Conservation (phyloP, 92 coral and sea anemone species). For the Porites divaricata region DNA sequence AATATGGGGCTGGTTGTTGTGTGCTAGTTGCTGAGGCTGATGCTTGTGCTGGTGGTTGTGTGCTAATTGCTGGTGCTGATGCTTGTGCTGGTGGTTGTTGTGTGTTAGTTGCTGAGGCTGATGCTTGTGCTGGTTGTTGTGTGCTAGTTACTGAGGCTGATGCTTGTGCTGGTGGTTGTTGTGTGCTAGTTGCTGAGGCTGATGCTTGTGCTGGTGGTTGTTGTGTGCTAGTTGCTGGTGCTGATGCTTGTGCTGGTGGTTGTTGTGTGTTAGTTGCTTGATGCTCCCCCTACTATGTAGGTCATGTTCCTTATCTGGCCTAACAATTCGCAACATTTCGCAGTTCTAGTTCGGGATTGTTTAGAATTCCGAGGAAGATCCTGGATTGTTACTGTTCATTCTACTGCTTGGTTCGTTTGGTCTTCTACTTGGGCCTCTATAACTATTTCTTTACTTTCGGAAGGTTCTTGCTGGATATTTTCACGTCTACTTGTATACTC, state of each 20-base stretch:
- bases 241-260: neutral
- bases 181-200: no score
- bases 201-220: no score
- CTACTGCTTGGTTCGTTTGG: no score
- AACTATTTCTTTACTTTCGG: neutral
- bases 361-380: neutral
- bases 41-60: slow-evolving; percentile 12
- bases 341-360: slow-evolving; percentile 6
- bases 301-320: slow-evolving; percentile 26
- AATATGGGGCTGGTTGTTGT: neutral
- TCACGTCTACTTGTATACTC: neutral
- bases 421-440: neutral
- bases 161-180: neutral
- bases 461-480: neutral
- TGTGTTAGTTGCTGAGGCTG: no score
- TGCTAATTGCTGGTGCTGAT: slow-evolving; percentile 26
- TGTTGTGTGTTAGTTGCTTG: slow-evolving; percentile 13
- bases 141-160: neutral
- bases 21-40: slow-evolving; percentile 4
- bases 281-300: neutral
- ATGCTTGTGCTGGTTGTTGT: slow-evolving; percentile 8
- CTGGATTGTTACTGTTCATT: neutral
- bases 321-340: slow-evolving; percentile 10
- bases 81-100: no score
- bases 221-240: no score